These are phyloP conservation scores for Oxystoma pomonae DNA, from an alignment of 2,888 invertebrate species.

Conservation along the genomic window DNA sequence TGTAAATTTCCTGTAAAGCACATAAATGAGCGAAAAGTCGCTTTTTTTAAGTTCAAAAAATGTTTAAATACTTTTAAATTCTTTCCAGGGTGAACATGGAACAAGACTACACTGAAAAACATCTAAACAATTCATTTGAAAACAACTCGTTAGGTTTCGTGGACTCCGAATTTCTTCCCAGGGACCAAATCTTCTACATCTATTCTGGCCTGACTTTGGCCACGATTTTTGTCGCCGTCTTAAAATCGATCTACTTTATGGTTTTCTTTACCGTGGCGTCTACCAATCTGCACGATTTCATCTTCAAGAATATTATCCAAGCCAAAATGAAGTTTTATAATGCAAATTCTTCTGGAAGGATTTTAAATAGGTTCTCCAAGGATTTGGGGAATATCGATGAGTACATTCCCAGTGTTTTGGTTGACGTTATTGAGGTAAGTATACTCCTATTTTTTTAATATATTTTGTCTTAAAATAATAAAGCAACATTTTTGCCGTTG, in stretches of 20 bases:
- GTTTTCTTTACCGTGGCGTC: conserved; percentile 42
- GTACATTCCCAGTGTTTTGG: conserved; percentile 51
- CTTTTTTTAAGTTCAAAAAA: too few species aligned
- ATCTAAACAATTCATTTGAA: conserved; percentile 23
- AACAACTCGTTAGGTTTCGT: conserved; percentile 11
- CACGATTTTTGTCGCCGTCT: conserved; percentile 44
- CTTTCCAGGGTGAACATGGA: conserved; percentile 41
- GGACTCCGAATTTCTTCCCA: conserved; percentile 27
- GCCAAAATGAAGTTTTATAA: conserved; percentile 46
- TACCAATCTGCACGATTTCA: conserved; percentile 40
- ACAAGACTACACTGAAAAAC: conserved; percentile 34
- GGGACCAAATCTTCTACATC: conserved; percentile 45
- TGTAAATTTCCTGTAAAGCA: too few species aligned
- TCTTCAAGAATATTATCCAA: conserved; percentile 38
- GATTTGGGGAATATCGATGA: conserved; percentile 58
- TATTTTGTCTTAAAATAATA: background rate
- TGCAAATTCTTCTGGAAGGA: conserved; percentile 44
- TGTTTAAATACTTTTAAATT: too few species aligned
- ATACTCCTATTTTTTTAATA: background rate
- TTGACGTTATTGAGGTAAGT: conserved; percentile 42
- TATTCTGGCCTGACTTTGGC: conserved; percentile 48
- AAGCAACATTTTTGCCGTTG: too few species aligned
- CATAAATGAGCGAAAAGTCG: too few species aligned
- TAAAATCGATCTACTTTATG: conserved; percentile 42
- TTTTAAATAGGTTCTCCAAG: conserved; percentile 47